phyloP scores from a whole-genome alignment of 2,797 vertebrate species.

The Tapirus indicus region DNA sequence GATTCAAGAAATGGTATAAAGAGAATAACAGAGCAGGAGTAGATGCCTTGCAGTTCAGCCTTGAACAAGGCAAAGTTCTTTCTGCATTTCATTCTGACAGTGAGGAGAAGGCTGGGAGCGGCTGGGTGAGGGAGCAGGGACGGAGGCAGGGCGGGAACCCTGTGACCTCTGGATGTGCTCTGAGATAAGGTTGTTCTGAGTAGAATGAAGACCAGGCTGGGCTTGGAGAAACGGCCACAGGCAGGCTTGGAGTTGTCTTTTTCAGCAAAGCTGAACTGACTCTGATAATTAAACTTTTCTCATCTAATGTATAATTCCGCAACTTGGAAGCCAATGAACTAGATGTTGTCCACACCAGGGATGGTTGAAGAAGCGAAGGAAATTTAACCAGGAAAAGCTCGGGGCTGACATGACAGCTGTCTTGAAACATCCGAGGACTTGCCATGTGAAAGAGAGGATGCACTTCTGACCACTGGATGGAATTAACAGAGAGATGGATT shows the following conservation, averaged over 20 bases:
- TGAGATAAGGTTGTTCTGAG: rapidly evolving
- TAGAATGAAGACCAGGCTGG: neutral
- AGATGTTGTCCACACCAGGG: neutral
- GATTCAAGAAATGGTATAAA: neutral
- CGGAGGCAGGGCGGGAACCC: no score
- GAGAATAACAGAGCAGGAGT: neutral
- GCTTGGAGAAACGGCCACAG: neutral
- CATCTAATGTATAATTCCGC: neutral
- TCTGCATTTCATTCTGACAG: rapidly evolving
- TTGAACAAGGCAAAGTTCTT: neutral
- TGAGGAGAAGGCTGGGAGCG: neutral
- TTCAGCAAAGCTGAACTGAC: neutral
- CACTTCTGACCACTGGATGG: constrained; percentile 17
- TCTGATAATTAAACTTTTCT: neutral
- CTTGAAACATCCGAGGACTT: neutral
- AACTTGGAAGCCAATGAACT: neutral
- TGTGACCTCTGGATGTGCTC: rapidly evolving
- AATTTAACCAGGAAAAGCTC: neutral
- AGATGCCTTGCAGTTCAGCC: neutral
- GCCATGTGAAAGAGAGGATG: neutral
- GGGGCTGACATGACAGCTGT: neutral
- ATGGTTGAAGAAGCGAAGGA: neutral
- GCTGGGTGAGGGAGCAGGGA: neutral
- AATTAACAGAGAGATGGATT: constrained; percentile 38
- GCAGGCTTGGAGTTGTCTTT: neutral